phyloP scores from a whole-genome alignment of 1,140 invertebrate species.

The Nixonia krombeini region DNA sequence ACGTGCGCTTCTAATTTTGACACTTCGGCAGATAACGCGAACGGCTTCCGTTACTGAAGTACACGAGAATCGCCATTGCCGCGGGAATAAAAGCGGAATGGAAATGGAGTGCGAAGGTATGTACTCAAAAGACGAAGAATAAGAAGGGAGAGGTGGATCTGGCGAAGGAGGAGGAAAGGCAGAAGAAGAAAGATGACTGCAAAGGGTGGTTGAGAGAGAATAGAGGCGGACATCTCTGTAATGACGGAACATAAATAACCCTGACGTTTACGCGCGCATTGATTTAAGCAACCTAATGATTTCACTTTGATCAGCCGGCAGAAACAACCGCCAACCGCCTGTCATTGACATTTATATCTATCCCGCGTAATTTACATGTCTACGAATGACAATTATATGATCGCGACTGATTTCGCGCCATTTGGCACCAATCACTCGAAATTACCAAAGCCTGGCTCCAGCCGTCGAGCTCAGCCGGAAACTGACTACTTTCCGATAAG shows the following conservation, averaged over 20 bases:
- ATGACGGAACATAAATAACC: conserved; percentile 72
- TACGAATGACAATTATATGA: conserved; percentile 67
- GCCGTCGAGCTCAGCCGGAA: too few relatives aligned
- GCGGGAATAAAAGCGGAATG: background rate
- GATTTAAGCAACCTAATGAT: conserved; percentile 74
- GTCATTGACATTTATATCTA: conserved; percentile 71
- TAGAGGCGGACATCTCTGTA: conserved; percentile 67
- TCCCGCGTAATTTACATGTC: conserved; percentile 68
- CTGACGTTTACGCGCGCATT: conserved; percentile 72
- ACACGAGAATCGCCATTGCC: background rate
- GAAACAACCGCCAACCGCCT: conserved; percentile 60
- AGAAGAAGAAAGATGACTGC: conserved; percentile 37
- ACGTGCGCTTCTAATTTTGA: too few relatives aligned
- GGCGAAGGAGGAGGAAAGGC: too few relatives aligned
- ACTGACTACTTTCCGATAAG: too few relatives aligned
- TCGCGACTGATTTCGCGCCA: conserved; percentile 41
- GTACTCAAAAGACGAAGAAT: conserved; percentile 29
- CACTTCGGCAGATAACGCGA: conserved; percentile 26
- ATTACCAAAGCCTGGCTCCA: conserved; percentile 20
- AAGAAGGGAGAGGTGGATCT: too few relatives aligned
- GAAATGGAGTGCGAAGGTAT: conserved; percentile 34
- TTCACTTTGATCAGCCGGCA: conserved; percentile 70
- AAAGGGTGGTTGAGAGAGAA: conserved; percentile 45
- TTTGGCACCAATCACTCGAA: conserved; percentile 42
- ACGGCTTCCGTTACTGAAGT: background rate